Conservation (phyloP, 2,797 vertebrate species). For the Intellagama lesueurii region DNA sequence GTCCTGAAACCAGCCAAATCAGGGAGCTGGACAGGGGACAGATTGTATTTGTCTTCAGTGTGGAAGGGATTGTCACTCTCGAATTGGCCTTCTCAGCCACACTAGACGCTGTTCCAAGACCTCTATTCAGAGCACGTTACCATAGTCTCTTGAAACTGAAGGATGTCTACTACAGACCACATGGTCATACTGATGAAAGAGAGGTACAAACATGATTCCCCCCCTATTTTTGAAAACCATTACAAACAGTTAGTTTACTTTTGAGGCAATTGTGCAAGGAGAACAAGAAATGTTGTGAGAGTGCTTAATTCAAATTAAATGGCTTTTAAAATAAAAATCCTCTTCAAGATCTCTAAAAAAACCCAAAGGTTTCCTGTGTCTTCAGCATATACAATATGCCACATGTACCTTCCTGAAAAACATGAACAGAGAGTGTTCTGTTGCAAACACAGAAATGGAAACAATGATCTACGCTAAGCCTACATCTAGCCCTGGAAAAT, state of each 20-base stretch:
- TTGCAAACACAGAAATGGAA: not conserved
- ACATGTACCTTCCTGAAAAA: not conserved
- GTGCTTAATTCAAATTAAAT: not conserved
- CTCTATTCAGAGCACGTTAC: too few relatives aligned
- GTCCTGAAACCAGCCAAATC: too few relatives aligned
- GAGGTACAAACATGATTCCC: not conserved
- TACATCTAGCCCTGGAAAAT: conserved; percentile 23
- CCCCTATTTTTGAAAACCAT: not conserved
- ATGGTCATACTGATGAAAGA: not conserved
- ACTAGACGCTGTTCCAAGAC: too few relatives aligned
- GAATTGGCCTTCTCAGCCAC: too few relatives aligned
- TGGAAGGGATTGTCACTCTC: too few relatives aligned
- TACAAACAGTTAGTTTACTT: not conserved
- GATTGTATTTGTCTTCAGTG: too few relatives aligned
- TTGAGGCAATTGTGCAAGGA: too few relatives aligned
- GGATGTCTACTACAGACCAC: too few relatives aligned
- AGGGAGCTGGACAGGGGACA: too few relatives aligned
- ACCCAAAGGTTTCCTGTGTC: too few relatives aligned
- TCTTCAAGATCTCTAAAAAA: not conserved
- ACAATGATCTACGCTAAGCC: not conserved
- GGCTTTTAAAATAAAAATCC: not conserved
- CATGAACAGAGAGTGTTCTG: not conserved
- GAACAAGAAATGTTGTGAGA: not conserved
- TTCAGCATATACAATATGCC: not conserved
- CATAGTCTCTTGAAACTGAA: too few relatives aligned